A percentile compares a stretch with the other conserved stretches of the same genome.
Conservation (phyloP, 2,797 vertebrate species). For the Lepus oiostolus region DNA sequence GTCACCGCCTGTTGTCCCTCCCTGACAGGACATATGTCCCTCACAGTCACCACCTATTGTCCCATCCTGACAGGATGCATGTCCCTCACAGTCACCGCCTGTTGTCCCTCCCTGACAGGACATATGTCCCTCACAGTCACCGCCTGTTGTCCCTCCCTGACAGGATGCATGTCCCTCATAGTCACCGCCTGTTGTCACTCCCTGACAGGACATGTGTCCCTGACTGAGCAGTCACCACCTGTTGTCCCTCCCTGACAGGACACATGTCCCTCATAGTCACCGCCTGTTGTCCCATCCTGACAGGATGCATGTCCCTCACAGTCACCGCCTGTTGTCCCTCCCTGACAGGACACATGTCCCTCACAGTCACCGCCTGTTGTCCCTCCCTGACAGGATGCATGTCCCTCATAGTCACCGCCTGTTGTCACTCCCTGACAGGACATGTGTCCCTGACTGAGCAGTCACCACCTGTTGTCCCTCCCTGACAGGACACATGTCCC, state of each 20-base stretch:
- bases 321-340: not conserved
- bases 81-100: not conserved
- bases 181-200: not conserved
- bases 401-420: not conserved
- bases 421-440: not conserved
- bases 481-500: not conserved
- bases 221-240: not conserved
- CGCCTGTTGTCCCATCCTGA: not conserved
- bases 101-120: not conserved
- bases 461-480: not conserved
- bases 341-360: not conserved
- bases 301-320: not conserved
- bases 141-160: not conserved
- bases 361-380: not conserved
- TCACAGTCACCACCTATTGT: not conserved
- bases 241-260: not conserved
- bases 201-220: not conserved
- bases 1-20: not conserved
- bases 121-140: not conserved
- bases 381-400: not conserved
- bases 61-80: not conserved
- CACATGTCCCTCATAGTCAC: not conserved
- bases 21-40: not conserved
- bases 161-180: not conserved
- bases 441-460: not conserved